Conservation (phyloP, 2,113 vertebrate genomes). For the Myanophis thanlyinensis region DNA sequence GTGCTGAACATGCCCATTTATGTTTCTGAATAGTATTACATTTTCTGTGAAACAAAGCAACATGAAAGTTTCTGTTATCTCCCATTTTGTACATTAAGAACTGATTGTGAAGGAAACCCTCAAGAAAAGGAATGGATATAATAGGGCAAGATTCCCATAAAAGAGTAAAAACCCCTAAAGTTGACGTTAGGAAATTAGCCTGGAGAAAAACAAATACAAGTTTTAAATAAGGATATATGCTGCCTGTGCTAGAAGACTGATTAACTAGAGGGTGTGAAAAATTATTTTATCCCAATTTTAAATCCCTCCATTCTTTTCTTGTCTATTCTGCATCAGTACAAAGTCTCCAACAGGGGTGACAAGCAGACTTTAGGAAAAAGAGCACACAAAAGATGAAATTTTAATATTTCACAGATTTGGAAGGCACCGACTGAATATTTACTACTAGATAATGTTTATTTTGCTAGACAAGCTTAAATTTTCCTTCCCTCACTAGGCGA, state of each 20-base stretch:
- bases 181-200: not conserved
- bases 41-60: not conserved
- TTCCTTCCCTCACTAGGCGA: not conserved
- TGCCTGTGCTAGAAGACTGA: not conserved
- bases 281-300: not conserved
- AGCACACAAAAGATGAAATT: not conserved
- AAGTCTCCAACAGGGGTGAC: not conserved
- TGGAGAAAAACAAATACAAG: not conserved
- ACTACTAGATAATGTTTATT: not conserved
- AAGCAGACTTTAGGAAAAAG: not conserved
- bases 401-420: slow-evolving; percentile 13
- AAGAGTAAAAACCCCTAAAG: rapidly evolving
- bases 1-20: not conserved
- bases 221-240: not conserved
- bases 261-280: slow-evolving; percentile 14
- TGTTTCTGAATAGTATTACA: not conserved
- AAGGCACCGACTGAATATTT: not conserved
- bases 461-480: slow-evolving; percentile 3
- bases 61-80: not conserved
- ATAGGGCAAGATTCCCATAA: not conserved
- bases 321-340: not conserved
- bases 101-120: not conserved
- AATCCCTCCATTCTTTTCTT: slow-evolving; percentile 14
- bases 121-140: not conserved
- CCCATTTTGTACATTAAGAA: not conserved